Percentiles rank a stretch among this genome's conserved stretches.
Conservation (phyloP, 2,797 vertebrate species). For the Eleutherodactylus coqui region DNA sequence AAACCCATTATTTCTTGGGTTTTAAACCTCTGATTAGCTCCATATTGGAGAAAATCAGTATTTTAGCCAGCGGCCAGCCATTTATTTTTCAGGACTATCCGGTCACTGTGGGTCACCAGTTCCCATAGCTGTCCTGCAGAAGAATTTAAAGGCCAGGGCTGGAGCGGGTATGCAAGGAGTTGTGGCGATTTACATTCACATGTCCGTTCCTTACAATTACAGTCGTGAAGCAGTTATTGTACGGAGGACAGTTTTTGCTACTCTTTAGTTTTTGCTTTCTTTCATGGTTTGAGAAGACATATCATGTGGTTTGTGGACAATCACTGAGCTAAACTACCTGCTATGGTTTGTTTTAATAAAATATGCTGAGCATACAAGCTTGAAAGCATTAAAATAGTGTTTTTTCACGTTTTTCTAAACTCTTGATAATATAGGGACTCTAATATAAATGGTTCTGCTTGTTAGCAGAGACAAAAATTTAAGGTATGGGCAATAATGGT, state of each 20-base stretch:
- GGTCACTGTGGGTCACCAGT: not conserved
- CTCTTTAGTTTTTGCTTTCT: not conserved
- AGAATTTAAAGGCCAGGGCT: not conserved
- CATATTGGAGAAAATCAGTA: constrained; percentile 41
- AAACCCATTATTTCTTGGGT: not conserved
- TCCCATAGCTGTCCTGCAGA: not conserved
- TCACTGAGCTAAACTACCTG: constrained; percentile 77
- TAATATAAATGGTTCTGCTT: constrained; percentile 74
- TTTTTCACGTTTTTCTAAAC: constrained; percentile 67
- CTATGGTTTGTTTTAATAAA: constrained; percentile 76
- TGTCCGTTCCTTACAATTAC: constrained; percentile 25
- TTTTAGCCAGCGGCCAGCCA: not conserved
- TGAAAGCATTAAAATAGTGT: constrained; percentile 60
- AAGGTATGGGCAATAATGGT: constrained; percentile 77
- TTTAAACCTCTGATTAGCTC: constrained; percentile 37
- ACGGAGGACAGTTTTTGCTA: not conserved
- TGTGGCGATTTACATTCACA: not conserved
- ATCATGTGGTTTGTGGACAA: constrained; percentile 79
- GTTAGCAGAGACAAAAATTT: constrained; percentile 75
- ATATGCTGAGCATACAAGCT: constrained; percentile 68
- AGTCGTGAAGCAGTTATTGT: not conserved
- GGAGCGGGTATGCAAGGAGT: not conserved
- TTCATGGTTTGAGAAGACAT: constrained; percentile 64
- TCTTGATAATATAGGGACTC: constrained; percentile 76
- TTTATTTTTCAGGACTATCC: not conserved